These are phyloP conservation scores for Sciaenops ocellatus DNA, from an alignment of 2,797 vertebrate species.

Conservation along the genomic window DNA sequence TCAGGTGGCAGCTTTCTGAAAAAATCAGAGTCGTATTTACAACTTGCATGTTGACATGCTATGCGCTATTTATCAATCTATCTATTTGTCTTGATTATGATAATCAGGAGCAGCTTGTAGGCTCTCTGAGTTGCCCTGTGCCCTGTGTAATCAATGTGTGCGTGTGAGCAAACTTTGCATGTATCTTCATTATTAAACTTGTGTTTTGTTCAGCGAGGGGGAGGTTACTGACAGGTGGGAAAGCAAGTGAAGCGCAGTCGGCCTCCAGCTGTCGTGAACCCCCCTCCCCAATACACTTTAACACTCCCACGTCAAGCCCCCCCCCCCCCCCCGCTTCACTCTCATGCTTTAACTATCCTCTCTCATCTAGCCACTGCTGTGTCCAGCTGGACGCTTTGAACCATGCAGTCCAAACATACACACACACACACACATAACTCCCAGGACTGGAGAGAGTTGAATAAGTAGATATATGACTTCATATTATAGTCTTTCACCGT, in stretches of 20 bases:
- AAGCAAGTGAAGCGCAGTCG: constrained; percentile 47
- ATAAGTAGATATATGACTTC: constrained; percentile 20
- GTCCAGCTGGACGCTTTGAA: constrained; percentile 63
- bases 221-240: constrained; percentile 65
- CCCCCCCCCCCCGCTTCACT: constrained; percentile 3
- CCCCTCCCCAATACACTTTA: constrained; percentile 22
- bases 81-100: no score
- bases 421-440: constrained; percentile 23
- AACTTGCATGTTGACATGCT: not conserved
- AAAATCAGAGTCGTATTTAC: not conserved
- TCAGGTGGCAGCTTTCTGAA: not conserved
- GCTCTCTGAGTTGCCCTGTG: constrained; percentile 17
- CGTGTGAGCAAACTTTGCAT: constrained; percentile 12
- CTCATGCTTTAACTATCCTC: constrained; percentile 28
- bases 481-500: not conserved
- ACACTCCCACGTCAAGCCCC: constrained; percentile 11
- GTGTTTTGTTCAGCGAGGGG: not conserved
- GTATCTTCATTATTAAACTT: constrained; percentile 36
- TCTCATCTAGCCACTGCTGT: constrained; percentile 39
- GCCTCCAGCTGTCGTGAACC: constrained; percentile 67
- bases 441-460: constrained; percentile 17
- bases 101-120: not conserved
- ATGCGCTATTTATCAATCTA: not conserved
- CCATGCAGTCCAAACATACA: constrained; percentile 28
- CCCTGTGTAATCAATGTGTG: not conserved